Evolutionary conservation across 1,140 invertebrate genomes (phyloP), one percentile per base, ranked within the genome.

Genomic region (Eurosta solidaginis): DNA sequence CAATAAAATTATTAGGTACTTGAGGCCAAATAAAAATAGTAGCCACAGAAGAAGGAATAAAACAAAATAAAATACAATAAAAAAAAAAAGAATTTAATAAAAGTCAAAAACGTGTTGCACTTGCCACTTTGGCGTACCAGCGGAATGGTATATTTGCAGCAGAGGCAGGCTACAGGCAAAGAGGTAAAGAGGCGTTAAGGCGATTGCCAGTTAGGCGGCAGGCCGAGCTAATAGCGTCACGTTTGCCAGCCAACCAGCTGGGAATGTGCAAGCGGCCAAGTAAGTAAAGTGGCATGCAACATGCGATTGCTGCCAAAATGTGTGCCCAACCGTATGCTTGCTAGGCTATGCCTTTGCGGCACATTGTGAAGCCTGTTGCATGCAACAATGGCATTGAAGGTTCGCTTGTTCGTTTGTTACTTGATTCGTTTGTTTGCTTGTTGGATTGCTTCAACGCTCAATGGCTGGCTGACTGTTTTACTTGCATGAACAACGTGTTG

Each of bases 281-380:
- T n/a, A 40, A 45, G 81, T 79, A 78, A 83, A 84, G 83, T 85
- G 84, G 84, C 84, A 85, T 85, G 84, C 84, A 85, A 85, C 84
- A 85, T 85, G 84, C 84, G 84, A 85, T 85, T 85, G 84, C 84
- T 85, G 84, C 84, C 84, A 85, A 85, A n/a, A 36, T 33, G 75
- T 76, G 44, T 49, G 73, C 42, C n/a, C n/a, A n/a, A n/a, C n/a
- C 42, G 44, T 29, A 29, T 75, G 68, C 44, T 44, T n/a, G 14
- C 6, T 49, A 29, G 44, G 45, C 44, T 75, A 42, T 49, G 73
- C 42, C 44, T 75, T 27, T 75, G 42, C 22, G 42, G 42, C 20
- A 22, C 20, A 74, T 74, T 74, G 68, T n/a, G 9, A 20, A 54
- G 50, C 75, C 75, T 76, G 75, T 76, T 76, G 75, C 75, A 76